Evolutionary conservation across 2,888 invertebrate species (phyloP), one percentile per base, ranked within the genome.

Genomic region (Dermolepida albohirtum): DNA sequence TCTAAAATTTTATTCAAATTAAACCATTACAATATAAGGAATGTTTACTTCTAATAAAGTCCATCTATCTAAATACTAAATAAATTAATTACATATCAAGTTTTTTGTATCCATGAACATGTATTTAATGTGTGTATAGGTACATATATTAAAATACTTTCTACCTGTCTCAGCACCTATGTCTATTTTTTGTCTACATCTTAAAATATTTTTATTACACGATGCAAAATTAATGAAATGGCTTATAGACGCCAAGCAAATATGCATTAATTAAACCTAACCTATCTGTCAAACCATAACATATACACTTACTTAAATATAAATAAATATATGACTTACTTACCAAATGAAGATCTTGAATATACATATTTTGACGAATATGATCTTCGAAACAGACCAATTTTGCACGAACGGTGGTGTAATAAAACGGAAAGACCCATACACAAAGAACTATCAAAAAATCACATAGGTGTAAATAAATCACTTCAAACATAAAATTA

Each of bases 371-470:
- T 66, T 41, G 55, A 41, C 1, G 66, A 44, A 49, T 44, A 49
- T 50, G 49, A 47, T 51, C 50, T 67, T 44, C 51, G 14, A 51
- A 67, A 67, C 39, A 62, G 51, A 50, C 29, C 59, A 59, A 59
- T 47, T 62, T 67, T 51, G 44, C 29, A 44, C 51, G 40, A 40
- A 59, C 50, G 52, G 62, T 47, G 39, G 54, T 54, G 55, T 54
- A 54, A 64, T 49, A 54, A 64, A 63, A 68, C 55, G 51, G 50
- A 52, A 63, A 63, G 64, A 55, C 51, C 68, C 64, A 68, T 68
- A 68, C 68, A 68, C 68, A 68, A 68, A 64, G 68, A 68, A 68
- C 68, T 68, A 68, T 40, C 55, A 44, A 64, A 57, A 68, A 54
- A 41, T 62, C 44, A 66, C 66, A 34, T 34, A 34, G 10, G 44